phyloP scores from a whole-genome alignment of 2,888 invertebrate genomes.

The Saturnia pavonia region DNA sequence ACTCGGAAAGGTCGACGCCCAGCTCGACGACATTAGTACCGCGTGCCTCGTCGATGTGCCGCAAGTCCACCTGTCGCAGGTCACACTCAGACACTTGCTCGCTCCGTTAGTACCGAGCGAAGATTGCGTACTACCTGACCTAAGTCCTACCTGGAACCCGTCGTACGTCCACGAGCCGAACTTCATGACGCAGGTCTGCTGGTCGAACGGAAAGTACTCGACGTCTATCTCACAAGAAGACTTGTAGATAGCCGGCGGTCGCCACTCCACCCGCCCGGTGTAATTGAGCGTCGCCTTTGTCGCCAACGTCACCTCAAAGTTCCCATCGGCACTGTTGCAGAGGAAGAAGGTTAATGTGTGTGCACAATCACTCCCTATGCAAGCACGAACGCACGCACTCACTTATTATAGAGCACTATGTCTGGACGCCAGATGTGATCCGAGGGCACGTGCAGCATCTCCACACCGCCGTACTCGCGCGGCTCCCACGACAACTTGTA shows the following conservation, averaged over 20 bases:
- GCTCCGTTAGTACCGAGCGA: neutral
- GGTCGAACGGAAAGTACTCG: slow-evolving; percentile 96
- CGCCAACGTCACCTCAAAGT: slow-evolving; percentile 95
- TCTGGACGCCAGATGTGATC: slow-evolving; percentile 98
- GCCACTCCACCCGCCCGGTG: slow-evolving; percentile 95
- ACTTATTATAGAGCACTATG: slow-evolving; percentile 97
- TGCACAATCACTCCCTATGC: too few relatives aligned
- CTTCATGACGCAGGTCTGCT: slow-evolving; percentile 96
- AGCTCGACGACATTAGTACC: slow-evolving; percentile 95
- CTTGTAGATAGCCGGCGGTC: slow-evolving; percentile 98
- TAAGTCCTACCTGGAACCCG: slow-evolving; percentile 92
- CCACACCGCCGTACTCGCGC: slow-evolving; percentile 95
- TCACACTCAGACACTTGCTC: neutral
- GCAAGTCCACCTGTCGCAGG: slow-evolving; percentile 88
- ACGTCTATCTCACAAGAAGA: slow-evolving; percentile 96
- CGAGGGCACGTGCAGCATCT: slow-evolving; percentile 97
- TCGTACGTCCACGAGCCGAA: slow-evolving; percentile 98
- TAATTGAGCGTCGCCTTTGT: slow-evolving; percentile 95
- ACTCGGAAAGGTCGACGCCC: slow-evolving; percentile 98
- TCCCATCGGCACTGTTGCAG: slow-evolving; percentile 90
- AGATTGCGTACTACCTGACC: too few relatives aligned
- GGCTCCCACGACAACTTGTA: slow-evolving; percentile 98
- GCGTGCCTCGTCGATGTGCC: slow-evolving; percentile 94
- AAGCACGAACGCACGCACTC: slow-evolving; percentile 57
- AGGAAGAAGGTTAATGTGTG: neutral